Evolutionary conservation across 1,140 invertebrate species (phyloP), one percentile per base, ranked within the genome.

Genomic region (Asbolus verrucosus): DNA sequence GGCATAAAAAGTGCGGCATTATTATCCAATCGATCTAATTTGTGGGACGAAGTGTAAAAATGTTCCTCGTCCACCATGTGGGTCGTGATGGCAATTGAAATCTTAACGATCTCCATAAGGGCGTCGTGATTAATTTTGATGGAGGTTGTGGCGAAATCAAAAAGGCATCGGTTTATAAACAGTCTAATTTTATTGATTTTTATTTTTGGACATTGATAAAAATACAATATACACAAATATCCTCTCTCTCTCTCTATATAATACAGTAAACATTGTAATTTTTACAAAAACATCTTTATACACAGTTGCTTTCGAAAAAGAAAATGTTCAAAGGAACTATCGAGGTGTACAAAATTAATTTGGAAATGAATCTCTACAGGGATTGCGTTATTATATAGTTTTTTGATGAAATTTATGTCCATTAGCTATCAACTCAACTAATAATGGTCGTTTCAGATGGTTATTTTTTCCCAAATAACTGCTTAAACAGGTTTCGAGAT

Each of bases 131-230:
- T 27, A 21, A 46, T 46, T 46, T 5, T n/a, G 18, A 46, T n/a
- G n/a, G n/a, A n/a, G 41, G 41, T 46, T 46, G n/a, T 46, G n/a
- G 41, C 11, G 43, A 65, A 38, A 59, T 59, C 21, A 59, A 41
- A 31, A 19, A 67, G 14, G n/a, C n/a, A n/a, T n/a, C 72, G 72
- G 72, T 72, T 74, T 74, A 74, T 74, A 74, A 74, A 74, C 73
- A 74, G 73, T 74, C 71, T 74, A 70, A 72, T 66, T 74, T 74
- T 74, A 74, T 74, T 74, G 59, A 39, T 67, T 67, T 75, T 75
- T 75, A 75, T 75, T 75, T 75, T 75, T 75, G 73, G 73, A 75
- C 73, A 75, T 75, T 75, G 61, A 75, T 75, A 75, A 75, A 75
- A 75, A 75, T 75, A 75, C 73, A 75, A 70, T 75, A 73, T 75